A percentile compares a stretch with the other conserved stretches of the same genome.
Conservation (phyloP, 2,797 vertebrate species). For the Tenualosa thibaudeaui region DNA sequence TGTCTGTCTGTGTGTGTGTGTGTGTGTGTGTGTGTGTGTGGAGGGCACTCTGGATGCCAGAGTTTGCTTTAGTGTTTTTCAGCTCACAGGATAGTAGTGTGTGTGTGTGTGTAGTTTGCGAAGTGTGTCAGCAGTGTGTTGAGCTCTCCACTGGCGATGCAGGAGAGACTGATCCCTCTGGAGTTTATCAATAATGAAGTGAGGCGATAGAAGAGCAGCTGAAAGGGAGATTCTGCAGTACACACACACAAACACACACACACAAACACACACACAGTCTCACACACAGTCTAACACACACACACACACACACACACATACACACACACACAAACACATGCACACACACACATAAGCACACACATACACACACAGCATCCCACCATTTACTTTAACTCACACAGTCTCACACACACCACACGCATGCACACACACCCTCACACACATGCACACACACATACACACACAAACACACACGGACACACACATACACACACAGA, state of each 20-base stretch:
- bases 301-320: not conserved
- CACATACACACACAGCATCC: not conserved
- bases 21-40: not conserved
- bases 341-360: not conserved
- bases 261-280: not conserved
- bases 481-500: not conserved
- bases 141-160: slow-evolving; percentile 27
- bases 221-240: slow-evolving; percentile 73
- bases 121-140: not conserved
- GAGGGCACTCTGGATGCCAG: too few species aligned
- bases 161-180: slow-evolving; percentile 63
- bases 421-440: not conserved
- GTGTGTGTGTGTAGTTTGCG: not conserved
- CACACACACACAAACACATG: not conserved
- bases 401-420: not conserved
- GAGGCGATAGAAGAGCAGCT: slow-evolving; percentile 69
- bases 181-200: slow-evolving; percentile 75
- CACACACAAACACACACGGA: not conserved
- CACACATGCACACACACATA: not conserved
- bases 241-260: slow-evolving; percentile 68
- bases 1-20: not conserved
- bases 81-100: not conserved
- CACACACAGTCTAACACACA: not conserved
- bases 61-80: not conserved
- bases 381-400: not conserved